These are phyloP conservation scores for Sarcophaga rosellei DNA, from an alignment of 2,888 invertebrate genomes.

Conservation along the genomic window DNA sequence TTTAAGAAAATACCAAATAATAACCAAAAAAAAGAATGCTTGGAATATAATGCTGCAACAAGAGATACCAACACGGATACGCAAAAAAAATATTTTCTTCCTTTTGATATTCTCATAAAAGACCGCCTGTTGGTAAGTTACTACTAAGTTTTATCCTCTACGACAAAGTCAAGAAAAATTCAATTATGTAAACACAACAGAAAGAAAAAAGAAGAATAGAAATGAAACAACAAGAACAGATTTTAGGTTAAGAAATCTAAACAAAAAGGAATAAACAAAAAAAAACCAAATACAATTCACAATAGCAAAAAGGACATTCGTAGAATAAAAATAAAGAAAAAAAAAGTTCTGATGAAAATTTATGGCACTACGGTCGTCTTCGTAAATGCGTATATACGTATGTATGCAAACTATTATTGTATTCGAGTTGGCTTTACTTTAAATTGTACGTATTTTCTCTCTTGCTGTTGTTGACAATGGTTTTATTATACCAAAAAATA, in stretches of 20 bases:
- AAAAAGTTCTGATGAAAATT: slow-evolving; percentile 34
- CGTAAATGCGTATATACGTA: not conserved
- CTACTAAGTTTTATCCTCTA: slow-evolving; percentile 25
- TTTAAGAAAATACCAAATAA: too few species aligned
- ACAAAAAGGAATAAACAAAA: not conserved
- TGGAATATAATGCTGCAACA: not conserved
- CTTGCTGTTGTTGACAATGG: slow-evolving; percentile 10
- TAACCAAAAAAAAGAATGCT: not conserved
- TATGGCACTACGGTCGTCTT: not conserved
- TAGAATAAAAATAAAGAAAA: not conserved
- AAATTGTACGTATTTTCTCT: not conserved
- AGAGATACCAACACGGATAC: not conserved
- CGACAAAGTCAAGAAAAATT: not conserved
- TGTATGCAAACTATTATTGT: slow-evolving; percentile 21
- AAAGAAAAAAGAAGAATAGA: not conserved
- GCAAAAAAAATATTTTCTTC: not conserved
- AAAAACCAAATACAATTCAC: slow-evolving; percentile 24
- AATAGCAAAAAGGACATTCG: slow-evolving; percentile 31
- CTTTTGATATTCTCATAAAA: slow-evolving; percentile 27
- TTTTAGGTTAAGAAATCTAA: not conserved
- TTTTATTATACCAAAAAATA: not conserved
- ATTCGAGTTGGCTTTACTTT: not conserved
- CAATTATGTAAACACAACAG: not conserved
- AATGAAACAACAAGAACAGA: not conserved
- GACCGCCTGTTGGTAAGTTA: slow-evolving; percentile 45